phyloP scores from a whole-genome alignment of 2,888 invertebrate genomes.

The Adelognathus sp. region DNA sequence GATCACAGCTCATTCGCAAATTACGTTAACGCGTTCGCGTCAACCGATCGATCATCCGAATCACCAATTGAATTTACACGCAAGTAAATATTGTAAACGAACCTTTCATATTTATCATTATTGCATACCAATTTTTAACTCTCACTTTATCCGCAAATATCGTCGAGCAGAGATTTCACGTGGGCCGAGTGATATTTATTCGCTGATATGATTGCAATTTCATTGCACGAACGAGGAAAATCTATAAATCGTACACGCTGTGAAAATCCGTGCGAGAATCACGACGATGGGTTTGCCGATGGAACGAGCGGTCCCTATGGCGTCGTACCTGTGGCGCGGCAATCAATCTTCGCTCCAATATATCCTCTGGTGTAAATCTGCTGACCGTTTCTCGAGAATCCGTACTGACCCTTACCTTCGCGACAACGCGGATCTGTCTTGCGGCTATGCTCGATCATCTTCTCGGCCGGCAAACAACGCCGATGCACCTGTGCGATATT shows the following conservation, averaged over 20 bases:
- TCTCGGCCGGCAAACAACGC: slow-evolving; percentile 5
- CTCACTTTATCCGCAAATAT: background rate
- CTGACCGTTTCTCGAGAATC: slow-evolving; percentile 36
- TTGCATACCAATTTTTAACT: background rate
- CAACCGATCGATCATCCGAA: background rate
- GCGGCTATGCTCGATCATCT: slow-evolving; percentile 35
- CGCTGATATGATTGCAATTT: background rate
- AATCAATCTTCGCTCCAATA: slow-evolving; percentile 14
- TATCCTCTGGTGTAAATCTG: slow-evolving; percentile 43
- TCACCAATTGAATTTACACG: background rate
- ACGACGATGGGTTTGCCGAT: slow-evolving; percentile 9
- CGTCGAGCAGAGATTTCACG: background rate
- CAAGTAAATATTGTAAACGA: background rate
- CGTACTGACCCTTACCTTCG: slow-evolving; percentile 51
- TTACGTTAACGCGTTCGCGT: background rate
- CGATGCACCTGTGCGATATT: background rate
- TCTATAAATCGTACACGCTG: background rate
- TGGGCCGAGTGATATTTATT: background rate
- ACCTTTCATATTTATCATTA: background rate
- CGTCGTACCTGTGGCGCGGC: background rate
- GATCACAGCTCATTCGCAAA: background rate
- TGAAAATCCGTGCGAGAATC: background rate
- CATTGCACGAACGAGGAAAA: background rate
- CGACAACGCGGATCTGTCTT: slow-evolving; percentile 14
- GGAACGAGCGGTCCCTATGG: background rate